Conservation (phyloP, 2,888 invertebrate genomes). For the Anorthoa munda region DNA sequence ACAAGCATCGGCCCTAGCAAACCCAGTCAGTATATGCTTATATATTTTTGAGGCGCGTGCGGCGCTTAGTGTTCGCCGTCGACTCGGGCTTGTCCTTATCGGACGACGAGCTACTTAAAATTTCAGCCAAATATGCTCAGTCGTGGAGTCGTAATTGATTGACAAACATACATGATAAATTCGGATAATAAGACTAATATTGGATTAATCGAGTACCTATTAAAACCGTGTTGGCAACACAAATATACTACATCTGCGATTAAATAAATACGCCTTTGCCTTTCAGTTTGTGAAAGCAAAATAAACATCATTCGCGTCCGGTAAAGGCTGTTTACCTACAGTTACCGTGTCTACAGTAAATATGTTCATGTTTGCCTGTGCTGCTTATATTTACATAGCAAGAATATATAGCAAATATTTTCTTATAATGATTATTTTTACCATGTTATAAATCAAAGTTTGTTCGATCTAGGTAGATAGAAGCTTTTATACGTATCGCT, state of each 20-base stretch:
- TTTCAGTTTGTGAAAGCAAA: constrained; percentile 35
- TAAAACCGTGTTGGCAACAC: neutral
- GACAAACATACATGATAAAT: too few relatives aligned
- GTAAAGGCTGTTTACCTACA: constrained; percentile 21
- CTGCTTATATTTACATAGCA: neutral
- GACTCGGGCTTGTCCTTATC: too few relatives aligned
- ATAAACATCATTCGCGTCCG: constrained; percentile 39
- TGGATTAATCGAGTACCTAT: neutral
- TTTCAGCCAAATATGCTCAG: too few relatives aligned
- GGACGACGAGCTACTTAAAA: too few relatives aligned
- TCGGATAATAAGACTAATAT: too few relatives aligned
- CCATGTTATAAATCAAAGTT: neutral
- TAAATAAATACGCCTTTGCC: constrained; percentile 18
- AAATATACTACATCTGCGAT: neutral
- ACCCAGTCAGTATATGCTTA: too few relatives aligned
- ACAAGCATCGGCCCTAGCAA: too few relatives aligned
- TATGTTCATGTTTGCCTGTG: constrained; percentile 15
- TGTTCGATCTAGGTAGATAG: neutral
- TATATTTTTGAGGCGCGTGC: too few relatives aligned
- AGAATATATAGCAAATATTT: constrained; percentile 7
- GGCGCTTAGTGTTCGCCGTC: too few relatives aligned
- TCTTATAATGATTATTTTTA: constrained; percentile 7
- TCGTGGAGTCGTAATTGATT: too few relatives aligned
- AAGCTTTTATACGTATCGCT: neutral
- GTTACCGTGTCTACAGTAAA: constrained; percentile 5